Evolutionary conservation across 1,140 invertebrate genomes (phyloP), one percentile per base, ranked within the genome.

Genomic region (Drosophila fuyamai): DNA sequence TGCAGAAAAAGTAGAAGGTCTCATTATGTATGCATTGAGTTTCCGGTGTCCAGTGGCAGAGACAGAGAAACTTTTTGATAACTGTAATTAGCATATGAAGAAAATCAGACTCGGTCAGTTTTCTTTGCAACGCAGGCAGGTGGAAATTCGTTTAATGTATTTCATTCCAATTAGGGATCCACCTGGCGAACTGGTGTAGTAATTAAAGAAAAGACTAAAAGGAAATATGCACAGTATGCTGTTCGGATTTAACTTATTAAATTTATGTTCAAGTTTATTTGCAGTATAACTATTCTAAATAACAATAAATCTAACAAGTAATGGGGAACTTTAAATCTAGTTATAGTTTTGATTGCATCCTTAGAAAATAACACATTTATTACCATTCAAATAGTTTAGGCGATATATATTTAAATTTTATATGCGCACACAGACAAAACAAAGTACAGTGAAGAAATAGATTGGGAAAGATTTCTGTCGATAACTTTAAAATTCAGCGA

Each of bases 31-130:
- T 86, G 83, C 83, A 86, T 86, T 85, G 84, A 73, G 71, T 86
- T 83, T 88, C 59, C 53, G 38, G 44, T 48, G 48, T 46, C 58
- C 58, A 36, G n/a, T 51, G 74, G 55, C 79, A 73, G 47, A n/a
- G 70, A 16, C 68, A 70, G 59, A 70, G 59, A 72, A 88, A 88
- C 76, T 88, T 76, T 74, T 76, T 73, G 76, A 83, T 71, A 79
- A 76, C 75, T 61, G 44, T 83, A 88, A 88, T 88, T 89, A 86
- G 84, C 83, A 88, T 80, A 89, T 89, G 79, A 83, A 83, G 72
- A 89, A 53, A 86, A 74, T 73, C 67, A 43, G 62, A 79, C 23
- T 57, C 18, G 29, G 38, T 56, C 12, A 43, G 35, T 55, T 80
- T 63, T 53, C 43, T 44, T 53, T 48, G 16, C 23, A 46, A 47